Evolutionary conservation across 2,888 invertebrate species (phyloP).

Genomic region (Tetanocera ferruginea): DNA sequence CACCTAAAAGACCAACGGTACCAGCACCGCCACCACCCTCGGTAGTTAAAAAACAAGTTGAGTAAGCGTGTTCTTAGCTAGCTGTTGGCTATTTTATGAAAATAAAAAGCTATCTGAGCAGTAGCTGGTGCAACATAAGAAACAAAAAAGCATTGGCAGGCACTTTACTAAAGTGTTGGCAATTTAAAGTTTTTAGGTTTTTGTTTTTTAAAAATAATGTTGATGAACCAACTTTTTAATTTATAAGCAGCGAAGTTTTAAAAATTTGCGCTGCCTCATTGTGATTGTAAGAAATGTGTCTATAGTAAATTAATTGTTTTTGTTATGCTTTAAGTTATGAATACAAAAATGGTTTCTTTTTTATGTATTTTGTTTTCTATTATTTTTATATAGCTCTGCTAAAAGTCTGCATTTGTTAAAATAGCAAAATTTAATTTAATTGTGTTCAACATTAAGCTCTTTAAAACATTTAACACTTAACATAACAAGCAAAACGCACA

Average conservation of each 20-base stretch:
- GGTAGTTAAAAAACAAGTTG: constrained; percentile 57
- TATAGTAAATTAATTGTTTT: constrained; percentile 8
- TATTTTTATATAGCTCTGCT: constrained; percentile 4
- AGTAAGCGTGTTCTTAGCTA: constrained; percentile 43
- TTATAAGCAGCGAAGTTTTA: constrained; percentile 15
- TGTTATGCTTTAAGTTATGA: neutral
- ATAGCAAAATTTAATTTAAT: constrained; percentile 10
- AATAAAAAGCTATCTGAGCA: neutral
- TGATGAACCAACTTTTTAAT: neutral
- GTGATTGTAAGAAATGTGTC: constrained; percentile 3
- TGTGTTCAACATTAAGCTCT: constrained; percentile 11
- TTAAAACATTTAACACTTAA: neutral
- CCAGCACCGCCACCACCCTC: constrained; percentile 65
- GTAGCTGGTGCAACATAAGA: no score
- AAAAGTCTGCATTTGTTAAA: constrained; percentile 23
- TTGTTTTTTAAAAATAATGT: neutral
- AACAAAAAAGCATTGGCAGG: neutral
- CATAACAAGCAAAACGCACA: constrained; percentile 16
- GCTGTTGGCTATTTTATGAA: neutral
- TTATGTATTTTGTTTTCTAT: neutral
- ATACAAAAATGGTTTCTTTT: constrained; percentile 12
- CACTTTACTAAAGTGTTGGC: neutral
- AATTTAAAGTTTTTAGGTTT: neutral
- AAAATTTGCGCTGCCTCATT: neutral
- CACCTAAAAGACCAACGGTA: constrained; percentile 65